Base-by-base conservation (phyloP, 2,888 invertebrate species). In the Lomographa bimaculata region DNA sequence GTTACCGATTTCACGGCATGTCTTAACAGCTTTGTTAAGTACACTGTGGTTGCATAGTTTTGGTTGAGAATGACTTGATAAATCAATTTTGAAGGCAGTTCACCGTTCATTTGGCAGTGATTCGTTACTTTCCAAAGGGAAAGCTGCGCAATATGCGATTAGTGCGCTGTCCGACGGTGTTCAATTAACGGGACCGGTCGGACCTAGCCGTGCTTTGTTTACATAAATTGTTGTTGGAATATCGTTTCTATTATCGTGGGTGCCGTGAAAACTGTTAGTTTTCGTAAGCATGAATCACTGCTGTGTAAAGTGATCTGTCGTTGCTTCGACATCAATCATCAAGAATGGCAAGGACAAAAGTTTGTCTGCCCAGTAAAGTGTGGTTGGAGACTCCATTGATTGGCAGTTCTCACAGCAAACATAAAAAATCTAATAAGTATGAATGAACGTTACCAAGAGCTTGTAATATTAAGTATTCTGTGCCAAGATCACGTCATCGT, bases 61-160 rank as follows among this genome's bases (percentile, higher is more conserved):
- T 20, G 19, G 24, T 34, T 19, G 20, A 36, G 41, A 47, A 50
- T 50, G 47, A 50, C 53, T 46, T 40, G 47, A 29, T 47, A 50
- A 53, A 50, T 53, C 50, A 50, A 50, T 53, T 40, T 28, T 23
- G 32, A 47, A 47, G 47, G 28, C 41, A 34, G 50, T 50, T 50
- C 47, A 47, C 53, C 50, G 57, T 62, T 67, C 62, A 70, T 61
- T 69, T 68, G 60, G 53, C 62, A 60, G 57, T 59, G 59, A 64
- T 69, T 63, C 64, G 62, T 71, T 77, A 74, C 80, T 84, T 84
- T 85, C 79, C 74, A 79, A 82, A 80, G 71, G 78, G 84, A 85
- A 84, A 84, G 82, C 75, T 74, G 64, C 48, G 66, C 70, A 71
- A 71, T 79, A 69, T 72, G 73, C 74, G 74, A 80, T 79, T 80